Evolutionary conservation across 2,888 invertebrate species (phyloP).

Genomic region (Epistrophe eligans): DNA sequence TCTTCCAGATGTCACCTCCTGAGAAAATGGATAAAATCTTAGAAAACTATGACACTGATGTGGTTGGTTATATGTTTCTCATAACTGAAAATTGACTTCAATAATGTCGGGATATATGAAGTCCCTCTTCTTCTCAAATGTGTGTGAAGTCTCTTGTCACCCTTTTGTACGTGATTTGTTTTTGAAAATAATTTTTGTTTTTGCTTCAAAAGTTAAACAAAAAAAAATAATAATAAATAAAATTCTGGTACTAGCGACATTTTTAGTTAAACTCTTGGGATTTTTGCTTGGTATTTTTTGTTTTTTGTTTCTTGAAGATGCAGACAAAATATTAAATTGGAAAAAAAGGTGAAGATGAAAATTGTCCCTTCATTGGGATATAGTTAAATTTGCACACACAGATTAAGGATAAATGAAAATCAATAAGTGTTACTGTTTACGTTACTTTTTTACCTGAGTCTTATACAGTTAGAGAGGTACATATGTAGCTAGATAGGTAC

Average conservation of each 20-base stretch:
- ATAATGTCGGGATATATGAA: background rate
- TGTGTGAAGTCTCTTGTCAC: slow-evolving; percentile 36
- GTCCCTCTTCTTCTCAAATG: background rate
- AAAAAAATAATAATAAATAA: background rate
- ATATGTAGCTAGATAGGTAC: no score
- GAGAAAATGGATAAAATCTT: slow-evolving; percentile 13
- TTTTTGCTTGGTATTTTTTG: background rate
- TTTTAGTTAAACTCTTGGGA: background rate
- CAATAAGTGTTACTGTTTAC: background rate
- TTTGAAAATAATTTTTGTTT: background rate
- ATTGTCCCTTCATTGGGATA: background rate
- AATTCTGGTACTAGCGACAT: background rate
- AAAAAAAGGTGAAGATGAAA: background rate
- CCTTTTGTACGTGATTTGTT: slow-evolving; percentile 29
- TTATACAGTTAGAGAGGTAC: no score
- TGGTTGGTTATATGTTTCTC: slow-evolving; percentile 16
- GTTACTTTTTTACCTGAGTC: background rate
- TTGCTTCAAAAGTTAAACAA: background rate
- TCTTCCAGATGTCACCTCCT: slow-evolving; percentile 14
- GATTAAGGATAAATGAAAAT: background rate
- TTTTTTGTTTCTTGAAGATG: background rate
- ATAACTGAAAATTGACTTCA: slow-evolving; percentile 27
- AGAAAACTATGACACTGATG: slow-evolving; percentile 5
- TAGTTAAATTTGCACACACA: background rate
- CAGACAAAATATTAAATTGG: background rate